Evolutionary conservation across 2,113 vertebrate genomes (phyloP), one percentile per base, ranked within the genome.

Genomic region (Ptilorrhoa leucosticta): DNA sequence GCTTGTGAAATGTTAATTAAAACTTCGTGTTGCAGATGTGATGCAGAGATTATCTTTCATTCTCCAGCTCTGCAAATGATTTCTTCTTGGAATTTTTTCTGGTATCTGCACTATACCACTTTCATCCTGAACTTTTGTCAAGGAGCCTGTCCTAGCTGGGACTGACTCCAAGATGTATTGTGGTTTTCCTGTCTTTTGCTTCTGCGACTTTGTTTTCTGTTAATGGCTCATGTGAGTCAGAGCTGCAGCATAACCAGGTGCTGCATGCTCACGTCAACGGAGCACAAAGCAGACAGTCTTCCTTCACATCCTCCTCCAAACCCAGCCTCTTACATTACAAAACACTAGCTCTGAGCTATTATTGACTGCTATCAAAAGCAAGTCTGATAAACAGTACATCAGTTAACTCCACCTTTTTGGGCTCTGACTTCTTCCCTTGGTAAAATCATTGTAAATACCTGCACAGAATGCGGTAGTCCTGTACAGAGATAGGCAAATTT

Each of bases 1-100:
- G 39, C 83, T 94, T 87, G 68, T 54, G 85, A 85, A 96, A 83
- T 95, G 90, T 95, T 97, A 96, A 96, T 96, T 97, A 97, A 96
- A 95, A 69, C 91, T 89, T 87, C 76, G 21, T 83, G 66, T 95
- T 95, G 76, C 82, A 87, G 94, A 89, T 93, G 89, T 95, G 80
- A 81, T 89, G 69, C 57, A 72, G 60, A 79, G 53, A 90, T 93
- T 88, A 56, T 66, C 68, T 80, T 92, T 80, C 39, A 22, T 92
- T 96, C 45, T 71, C 66, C 44, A 89, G 73, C 71, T 90, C 56
- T 78, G 82, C 24, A 71, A 56, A 66, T 73, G 5, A 66, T 85
- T 86, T 90, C 60, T 96, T 83, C 42, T 45, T 93, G 58, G 39
- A 58, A 31, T 90, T 96, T 91, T 85, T 77, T 54, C n/a, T 88